phyloP scores from a whole-genome alignment of 1,140 invertebrate genomes.

The Maniola jurtina region DNA sequence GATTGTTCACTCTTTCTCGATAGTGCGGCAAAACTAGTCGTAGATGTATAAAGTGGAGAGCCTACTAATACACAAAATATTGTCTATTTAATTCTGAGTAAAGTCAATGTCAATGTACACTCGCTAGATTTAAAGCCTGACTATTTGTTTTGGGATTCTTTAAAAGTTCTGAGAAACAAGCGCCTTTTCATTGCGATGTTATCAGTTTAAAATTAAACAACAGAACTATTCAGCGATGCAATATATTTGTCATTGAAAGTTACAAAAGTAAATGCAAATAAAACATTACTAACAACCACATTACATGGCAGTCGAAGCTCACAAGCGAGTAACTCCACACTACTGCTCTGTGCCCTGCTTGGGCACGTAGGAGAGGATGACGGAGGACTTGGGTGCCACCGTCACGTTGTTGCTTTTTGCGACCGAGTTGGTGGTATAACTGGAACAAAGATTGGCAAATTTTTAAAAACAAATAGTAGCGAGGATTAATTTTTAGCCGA shows the following conservation, averaged over 20 bases:
- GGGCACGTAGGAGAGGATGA: conserved; percentile 59
- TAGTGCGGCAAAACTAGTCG: too few species aligned
- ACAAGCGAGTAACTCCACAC: neutral
- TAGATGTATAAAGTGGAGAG: too few species aligned
- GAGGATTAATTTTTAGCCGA: too few species aligned
- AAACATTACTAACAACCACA: conserved; percentile 2
- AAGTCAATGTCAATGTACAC: too few species aligned
- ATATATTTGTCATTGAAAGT: neutral
- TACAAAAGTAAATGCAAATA: conserved; percentile 36
- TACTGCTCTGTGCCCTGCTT: conserved; percentile 39
- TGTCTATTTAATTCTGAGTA: too few species aligned
- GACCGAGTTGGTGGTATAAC: conserved; percentile 47
- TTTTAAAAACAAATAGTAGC: neutral
- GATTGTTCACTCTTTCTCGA: too few species aligned
- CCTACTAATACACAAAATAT: too few species aligned
- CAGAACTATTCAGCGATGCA: neutral
- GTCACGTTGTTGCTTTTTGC: conserved; percentile 40
- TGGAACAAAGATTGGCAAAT: conserved; percentile 36
- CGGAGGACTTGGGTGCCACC: conserved; percentile 46
- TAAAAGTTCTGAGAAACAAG: too few species aligned
- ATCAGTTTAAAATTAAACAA: neutral
- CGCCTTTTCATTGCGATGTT: too few species aligned
- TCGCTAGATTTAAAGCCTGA: too few species aligned
- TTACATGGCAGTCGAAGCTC: conserved; percentile 15
- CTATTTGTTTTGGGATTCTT: too few species aligned